These are phyloP conservation scores for Tamias sibiricus DNA, from an alignment of 2,113 vertebrate genomes.

Conservation along the genomic window DNA sequence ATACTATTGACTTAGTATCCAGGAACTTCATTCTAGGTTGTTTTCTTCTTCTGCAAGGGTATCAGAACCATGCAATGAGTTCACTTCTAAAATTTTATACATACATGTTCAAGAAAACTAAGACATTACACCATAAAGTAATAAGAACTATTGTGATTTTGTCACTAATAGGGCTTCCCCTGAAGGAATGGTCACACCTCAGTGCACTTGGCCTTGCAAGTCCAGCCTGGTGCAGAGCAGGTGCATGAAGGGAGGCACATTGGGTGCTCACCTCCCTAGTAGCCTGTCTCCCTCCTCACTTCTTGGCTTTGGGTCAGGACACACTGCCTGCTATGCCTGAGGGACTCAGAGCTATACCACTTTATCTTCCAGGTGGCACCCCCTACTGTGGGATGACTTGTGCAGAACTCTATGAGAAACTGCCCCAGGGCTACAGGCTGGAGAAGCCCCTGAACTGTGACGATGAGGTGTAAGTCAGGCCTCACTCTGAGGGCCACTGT, in stretches of 20 bases:
- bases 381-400: constrained; percentile 94
- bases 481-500: background rate
- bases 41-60: background rate
- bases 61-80: background rate
- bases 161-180: too few relatives aligned
- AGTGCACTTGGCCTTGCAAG: rapidly evolving
- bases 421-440: constrained; percentile 93
- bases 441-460: constrained; percentile 95
- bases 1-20: background rate
- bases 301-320: background rate
- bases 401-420: constrained; percentile 93
- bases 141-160: background rate
- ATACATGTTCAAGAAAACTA: background rate
- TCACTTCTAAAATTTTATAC: background rate
- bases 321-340: background rate
- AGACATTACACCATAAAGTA: background rate
- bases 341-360: background rate
- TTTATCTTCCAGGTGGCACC: constrained; percentile 89
- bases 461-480: constrained; percentile 92
- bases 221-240: rapidly evolving
- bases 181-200: rapidly evolving
- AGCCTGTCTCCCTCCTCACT: background rate
- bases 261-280: rapidly evolving
- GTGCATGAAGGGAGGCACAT: too few relatives aligned
- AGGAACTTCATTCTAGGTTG: background rate